Conservation (phyloP, 2,888 invertebrate genomes). For the Acanthoscelides obtectus region DNA sequence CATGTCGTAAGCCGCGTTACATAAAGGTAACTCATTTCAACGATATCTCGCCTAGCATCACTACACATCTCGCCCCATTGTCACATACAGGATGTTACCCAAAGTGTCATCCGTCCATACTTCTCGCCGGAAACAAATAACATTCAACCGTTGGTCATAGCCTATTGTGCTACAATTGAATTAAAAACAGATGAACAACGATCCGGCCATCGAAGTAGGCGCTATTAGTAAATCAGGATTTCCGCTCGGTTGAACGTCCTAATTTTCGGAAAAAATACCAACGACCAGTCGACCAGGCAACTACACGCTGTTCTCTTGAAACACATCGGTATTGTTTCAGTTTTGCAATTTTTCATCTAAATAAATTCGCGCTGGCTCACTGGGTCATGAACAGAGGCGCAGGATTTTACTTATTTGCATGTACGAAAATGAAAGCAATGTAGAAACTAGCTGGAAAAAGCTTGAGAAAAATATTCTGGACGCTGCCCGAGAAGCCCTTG, state of each 20-base stretch:
- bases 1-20: too few species aligned
- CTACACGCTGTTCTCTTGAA: neutral
- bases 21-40: too few species aligned
- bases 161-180: conserved; percentile 18
- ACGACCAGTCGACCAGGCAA: neutral
- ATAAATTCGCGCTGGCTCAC: neutral
- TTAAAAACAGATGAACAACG: conserved; percentile 1
- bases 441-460: too few species aligned
- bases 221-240: neutral
- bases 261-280: neutral
- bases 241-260: neutral
- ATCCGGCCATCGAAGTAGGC: neutral
- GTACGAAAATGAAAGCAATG: too few species aligned
- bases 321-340: neutral
- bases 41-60: neutral
- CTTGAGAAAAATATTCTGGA: too few species aligned
- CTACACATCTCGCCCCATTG: neutral
- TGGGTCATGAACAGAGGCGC: neutral
- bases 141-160: neutral
- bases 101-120: conserved; percentile 2
- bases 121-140: neutral
- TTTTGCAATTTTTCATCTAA: neutral
- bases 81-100: conserved; percentile 16
- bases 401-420: too few species aligned
- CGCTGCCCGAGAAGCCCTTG: too few species aligned